Base-by-base conservation (phyloP, 2,888 invertebrate genomes). In the Pseudanteris insignis region DNA sequence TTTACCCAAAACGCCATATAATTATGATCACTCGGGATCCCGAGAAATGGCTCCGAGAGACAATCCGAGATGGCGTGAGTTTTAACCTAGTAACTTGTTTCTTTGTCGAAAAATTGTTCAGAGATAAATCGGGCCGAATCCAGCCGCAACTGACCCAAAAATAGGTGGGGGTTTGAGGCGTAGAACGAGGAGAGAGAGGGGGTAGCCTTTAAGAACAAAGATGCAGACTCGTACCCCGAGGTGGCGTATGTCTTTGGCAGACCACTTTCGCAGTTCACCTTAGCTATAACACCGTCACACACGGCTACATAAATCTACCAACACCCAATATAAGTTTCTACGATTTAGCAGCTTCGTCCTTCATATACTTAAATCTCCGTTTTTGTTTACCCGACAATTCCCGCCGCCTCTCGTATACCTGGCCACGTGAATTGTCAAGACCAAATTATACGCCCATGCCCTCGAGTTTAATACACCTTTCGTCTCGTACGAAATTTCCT, bases 271-370 rank as follows among this genome's bases (percentile, higher is more conserved):
- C 44, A 48, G 54, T 59, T 58, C 47, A 40, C 47, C 6, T 46
- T 48, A 33, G 53, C 57, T 25, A 53, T 63, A 63, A 55, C 59
- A 38, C 46, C 63, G 33, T 44, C 47, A 50, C 57, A 41, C 53
- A 64, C 64, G 26, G 8, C 66, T 68, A 70, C 70, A 70, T 73
- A 69, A 71, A 72, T 72, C 69, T 69, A 68, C 64, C 38, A 38
- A 47, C 25, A 63, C 54, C 65, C 65, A 66, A 70, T 69, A 70
- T 63, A 59, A 54, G 63, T 59, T 63, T 59, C 59, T 55, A 51
- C 59, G 55, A 55, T 60, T 51, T 51, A 37, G 44, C 47, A 18
- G 54, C 41, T 55, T 36, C 40, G 55, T 36, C 51, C 60, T 48
- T 60, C 60, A 38, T 48, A 54, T 63, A 25, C 34, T 11, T 43